Evolutionary conservation across 2,888 invertebrate species (phyloP), one percentile per base, ranked within the genome.

Genomic region (Lapara coniferarum): DNA sequence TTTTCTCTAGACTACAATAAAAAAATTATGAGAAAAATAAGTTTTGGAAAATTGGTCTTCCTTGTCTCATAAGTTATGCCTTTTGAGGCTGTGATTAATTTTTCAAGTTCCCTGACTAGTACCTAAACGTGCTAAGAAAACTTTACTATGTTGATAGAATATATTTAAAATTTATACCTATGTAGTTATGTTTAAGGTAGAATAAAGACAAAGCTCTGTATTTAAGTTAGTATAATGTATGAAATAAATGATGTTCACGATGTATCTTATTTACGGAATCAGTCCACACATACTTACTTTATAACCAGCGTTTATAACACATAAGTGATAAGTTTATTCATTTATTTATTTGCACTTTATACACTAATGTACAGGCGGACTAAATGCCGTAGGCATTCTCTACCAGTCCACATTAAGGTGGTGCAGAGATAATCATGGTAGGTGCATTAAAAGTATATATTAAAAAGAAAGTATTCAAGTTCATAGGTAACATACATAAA

Each of bases 81-180:
- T 81, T 68, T 66, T 58, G 0, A 69, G 80, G 79, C 81, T 78
- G 78, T 78, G 79, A 78, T 77, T 74, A 63, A 49, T 63, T 12
- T 19, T 56, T 37, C 19, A 19, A 73, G 69, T 73, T 74, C 70
- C 69, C 44, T 71, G 56, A 63, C 71, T 57, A 67, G 16, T 49
- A 19, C 19, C 2, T 63, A 44, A n/a, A 44, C 44, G 46, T 46
- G 16, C 46, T 44, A 46, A 46, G 59, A 16, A 59, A 59, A 44
- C 46, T 10, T 59, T 59, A 46, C 59, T 46, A 16, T 16, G n/a
- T 46, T 46, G 44, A 14, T 59, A 59, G 59, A 44, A n/a, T 46
- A 44, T 44, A 14, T 10, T 59, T 10, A 37, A 37, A 37, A 8
- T 10, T 37, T 10, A 37, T 59, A n/a, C 44, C 10, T 59, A 46